Evolutionary conservation across 1,140 invertebrate genomes (phyloP), one percentile per base, ranked within the genome.

Genomic region (Camponotus vicinus): DNA sequence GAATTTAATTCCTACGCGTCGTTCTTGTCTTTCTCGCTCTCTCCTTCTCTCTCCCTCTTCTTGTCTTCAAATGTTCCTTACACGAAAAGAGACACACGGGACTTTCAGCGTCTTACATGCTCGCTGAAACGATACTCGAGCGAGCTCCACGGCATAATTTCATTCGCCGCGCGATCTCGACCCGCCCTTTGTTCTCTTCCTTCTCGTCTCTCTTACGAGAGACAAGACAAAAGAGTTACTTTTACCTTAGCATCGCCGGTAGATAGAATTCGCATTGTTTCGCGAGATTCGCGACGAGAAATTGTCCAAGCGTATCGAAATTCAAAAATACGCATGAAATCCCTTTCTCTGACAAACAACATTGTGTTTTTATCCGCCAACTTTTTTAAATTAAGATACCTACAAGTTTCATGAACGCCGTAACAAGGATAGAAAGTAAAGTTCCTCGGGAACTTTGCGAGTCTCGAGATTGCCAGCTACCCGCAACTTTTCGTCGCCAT

Each of bases 1-100:
- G 94, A 95, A 95, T 95, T 95, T 95, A 95, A 95, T 95, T 95
- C 94, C 92, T 95, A 90, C 89, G 70, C 61, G 70, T 85, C 64
- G 57, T 80, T 73, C 76, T 61, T 79, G 73, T 57, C 69, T 37
- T 2, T 52, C 82, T 63, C 55, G 57, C 11, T 78, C 52, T 61
- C 69, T 34, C 52, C 66, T 4, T 18, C 64, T 32, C 7, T 49
- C 37, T 42, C 55, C 6, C 34, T 9, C 18, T 77, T 59, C 42
- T 9, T 18, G 13, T 13, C n/a, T 32, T 37, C 52, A 21, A 66
- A 55, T 76, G 49, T 27, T 32, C 71, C 45, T 76, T 69, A 61
- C 64, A 83, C 85, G 89, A 86, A 34, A 86, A 91, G 88, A 90
- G 85, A 76, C 67, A 76, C 79, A 55, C 40, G 69, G 40, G 40